Evolutionary conservation across 2,113 vertebrate species (phyloP).

Genomic region (pig (Sus scrofa)): T2T-Sscrofa CM000813.6:89487001-89487500

Average conservation of each 20-base stretch:
- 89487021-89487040: background rate
- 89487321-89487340: background rate
- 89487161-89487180: background rate
- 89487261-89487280: background rate
- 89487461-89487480: too few relatives aligned
- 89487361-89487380: background rate
- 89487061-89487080: background rate
- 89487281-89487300: conserved; percentile 1
- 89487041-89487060: background rate
- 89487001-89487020: too few relatives aligned
- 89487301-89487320: background rate
- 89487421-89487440: background rate
- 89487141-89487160: background rate
- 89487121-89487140: background rate
- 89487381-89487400: background rate
- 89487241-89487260: background rate
- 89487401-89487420: background rate
- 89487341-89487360: background rate
- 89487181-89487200: conserved; percentile 65
- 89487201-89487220: conserved; percentile 71
- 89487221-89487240: background rate
- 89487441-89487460: background rate
- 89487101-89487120: background rate
- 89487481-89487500: too few relatives aligned
- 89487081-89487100: background rate